phyloP scores from a whole-genome alignment of 2,797 vertebrate species.

The Clarias platycephalus region DNA sequence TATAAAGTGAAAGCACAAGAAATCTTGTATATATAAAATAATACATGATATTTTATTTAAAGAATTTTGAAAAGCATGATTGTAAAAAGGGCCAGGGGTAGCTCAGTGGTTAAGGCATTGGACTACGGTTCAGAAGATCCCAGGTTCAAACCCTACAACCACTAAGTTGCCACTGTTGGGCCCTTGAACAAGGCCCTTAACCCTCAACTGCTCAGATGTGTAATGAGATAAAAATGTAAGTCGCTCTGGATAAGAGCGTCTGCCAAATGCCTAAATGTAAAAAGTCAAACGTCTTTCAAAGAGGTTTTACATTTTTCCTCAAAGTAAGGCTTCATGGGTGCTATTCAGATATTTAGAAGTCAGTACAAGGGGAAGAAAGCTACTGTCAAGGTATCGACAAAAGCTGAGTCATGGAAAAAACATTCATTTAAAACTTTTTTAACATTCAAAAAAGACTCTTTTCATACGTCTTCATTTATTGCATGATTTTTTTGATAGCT shows the following conservation, averaged over 20 bases:
- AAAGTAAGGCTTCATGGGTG: neutral
- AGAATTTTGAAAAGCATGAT: neutral
- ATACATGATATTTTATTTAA: neutral
- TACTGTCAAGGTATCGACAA: neutral
- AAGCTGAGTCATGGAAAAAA: neutral
- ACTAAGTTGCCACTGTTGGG: no score
- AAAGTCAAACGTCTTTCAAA: neutral
- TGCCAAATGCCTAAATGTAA: no score
- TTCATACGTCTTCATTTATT: neutral
- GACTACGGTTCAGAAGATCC: no score
- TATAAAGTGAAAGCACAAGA: neutral
- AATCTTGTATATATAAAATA: neutral
- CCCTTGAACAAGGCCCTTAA: no score
- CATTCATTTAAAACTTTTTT: neutral
- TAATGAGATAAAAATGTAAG: no score
- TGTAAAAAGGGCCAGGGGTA: no score
- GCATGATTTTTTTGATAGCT: neutral
- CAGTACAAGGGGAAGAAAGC: neutral
- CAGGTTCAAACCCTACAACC: no score
- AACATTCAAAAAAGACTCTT: neutral
- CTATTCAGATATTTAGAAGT: neutral
- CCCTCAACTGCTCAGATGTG: no score
- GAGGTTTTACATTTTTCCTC: neutral
- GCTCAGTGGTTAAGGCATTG: no score
- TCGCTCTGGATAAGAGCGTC: no score